Percentiles rank a stretch among this genome's conserved stretches.
Conservation (phyloP, 64 coral and sea anemone species). For the Cladopsammia gracilis region DNA sequence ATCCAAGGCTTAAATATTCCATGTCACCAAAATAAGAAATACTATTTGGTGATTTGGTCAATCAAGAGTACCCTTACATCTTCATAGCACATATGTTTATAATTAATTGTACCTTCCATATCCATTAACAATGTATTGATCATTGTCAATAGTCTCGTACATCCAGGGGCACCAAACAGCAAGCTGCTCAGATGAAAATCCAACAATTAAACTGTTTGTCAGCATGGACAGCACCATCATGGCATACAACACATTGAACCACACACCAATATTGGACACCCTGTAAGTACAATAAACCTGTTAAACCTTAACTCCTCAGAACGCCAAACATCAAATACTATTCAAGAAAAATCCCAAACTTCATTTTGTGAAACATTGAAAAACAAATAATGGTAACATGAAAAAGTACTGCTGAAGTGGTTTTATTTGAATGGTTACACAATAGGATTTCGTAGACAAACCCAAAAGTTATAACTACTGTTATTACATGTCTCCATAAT, state of each 20-base stretch:
- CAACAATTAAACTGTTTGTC: constrained; percentile 96
- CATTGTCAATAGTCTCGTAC: constrained; percentile 97
- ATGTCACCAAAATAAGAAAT: too few relatives aligned
- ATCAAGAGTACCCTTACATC: background rate
- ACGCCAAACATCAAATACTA: too few relatives aligned
- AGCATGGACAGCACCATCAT: constrained; percentile 98
- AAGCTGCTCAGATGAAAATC: constrained; percentile 96
- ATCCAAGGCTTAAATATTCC: too few relatives aligned
- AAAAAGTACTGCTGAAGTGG: too few relatives aligned
- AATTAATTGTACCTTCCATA: constrained; percentile 74
- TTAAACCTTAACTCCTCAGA: background rate
- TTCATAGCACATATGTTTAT: background rate
- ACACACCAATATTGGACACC: constrained; percentile 85
- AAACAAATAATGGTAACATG: too few relatives aligned
- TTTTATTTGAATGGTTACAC: too few relatives aligned
- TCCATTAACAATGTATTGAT: constrained; percentile 90
- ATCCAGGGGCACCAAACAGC: constrained; percentile 96
- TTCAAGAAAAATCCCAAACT: background rate
- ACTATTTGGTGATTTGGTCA: too few relatives aligned
- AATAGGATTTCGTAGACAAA: too few relatives aligned
- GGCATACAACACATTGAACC: constrained; percentile 92
- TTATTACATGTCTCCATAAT: too few relatives aligned
- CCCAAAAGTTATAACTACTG: too few relatives aligned
- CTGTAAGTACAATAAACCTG: constrained; percentile 1
- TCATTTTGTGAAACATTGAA: too few relatives aligned